A percentile compares a stretch with the other conserved stretches of the same genome.
These are phyloP conservation scores for Drepanosiphum platanoidis DNA, from an alignment of 2,888 invertebrate genomes.

Conservation along the genomic window DNA sequence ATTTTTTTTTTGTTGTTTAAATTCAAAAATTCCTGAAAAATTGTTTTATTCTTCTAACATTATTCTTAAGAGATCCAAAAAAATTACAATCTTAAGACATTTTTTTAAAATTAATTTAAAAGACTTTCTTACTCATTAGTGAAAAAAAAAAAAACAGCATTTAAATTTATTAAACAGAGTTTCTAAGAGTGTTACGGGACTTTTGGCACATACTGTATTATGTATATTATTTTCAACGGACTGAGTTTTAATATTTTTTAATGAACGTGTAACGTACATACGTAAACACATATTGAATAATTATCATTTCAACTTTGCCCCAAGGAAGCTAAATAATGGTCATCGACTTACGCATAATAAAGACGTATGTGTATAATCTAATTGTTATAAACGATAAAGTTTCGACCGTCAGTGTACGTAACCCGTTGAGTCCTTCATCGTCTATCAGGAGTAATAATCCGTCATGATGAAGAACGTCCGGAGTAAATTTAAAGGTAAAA, in stretches of 20 bases:
- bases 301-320: slow-evolving; percentile 26
- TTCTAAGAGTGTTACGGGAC: no score
- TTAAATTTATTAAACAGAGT: no score
- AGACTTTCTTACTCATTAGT: no score
- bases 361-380: neutral
- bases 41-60: no score
- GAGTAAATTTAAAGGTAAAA: slow-evolving; percentile 43
- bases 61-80: no score
- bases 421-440: neutral
- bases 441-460: neutral
- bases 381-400: neutral
- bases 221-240: neutral
- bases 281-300: neutral
- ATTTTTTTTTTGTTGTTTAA: no score
- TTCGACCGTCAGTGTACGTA: neutral
- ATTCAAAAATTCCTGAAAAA: no score
- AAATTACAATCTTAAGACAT: no score
- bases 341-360: neutral
- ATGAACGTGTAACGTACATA: neutral
- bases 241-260: neutral
- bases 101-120: no score
- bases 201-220: no score
- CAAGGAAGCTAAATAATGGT: neutral
- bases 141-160: no score
- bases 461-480: slow-evolving; percentile 25